A percentile compares a stretch with the other conserved stretches of the same genome.
Evolutionary conservation across 2,113 vertebrate species (phyloP).

Genomic region (Grammatotria lemairii): DNA sequence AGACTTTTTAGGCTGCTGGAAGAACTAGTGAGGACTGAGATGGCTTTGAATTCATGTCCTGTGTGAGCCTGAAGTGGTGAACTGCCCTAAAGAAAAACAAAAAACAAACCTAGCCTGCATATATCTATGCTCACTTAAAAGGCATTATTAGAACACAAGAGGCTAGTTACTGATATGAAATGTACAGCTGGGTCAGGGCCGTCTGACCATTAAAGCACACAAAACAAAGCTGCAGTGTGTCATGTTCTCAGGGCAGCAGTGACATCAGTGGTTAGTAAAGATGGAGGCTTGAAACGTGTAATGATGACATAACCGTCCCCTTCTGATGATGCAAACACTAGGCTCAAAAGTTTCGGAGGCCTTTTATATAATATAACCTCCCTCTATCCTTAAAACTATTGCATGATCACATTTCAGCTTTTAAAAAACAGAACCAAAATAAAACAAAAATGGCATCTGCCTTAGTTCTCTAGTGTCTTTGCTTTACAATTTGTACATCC

Average conservation of each 20-base stretch:
- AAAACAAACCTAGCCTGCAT: not conserved
- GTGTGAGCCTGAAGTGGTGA: slow-evolving; percentile 3
- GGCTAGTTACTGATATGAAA: slow-evolving; percentile 25
- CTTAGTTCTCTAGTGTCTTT: slow-evolving; percentile 60
- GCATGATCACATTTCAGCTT: slow-evolving; percentile 58
- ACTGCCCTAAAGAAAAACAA: not conserved
- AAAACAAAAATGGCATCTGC: slow-evolving; percentile 26
- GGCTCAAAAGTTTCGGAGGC: slow-evolving; percentile 20
- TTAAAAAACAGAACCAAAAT: slow-evolving; percentile 41
- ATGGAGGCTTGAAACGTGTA: not conserved
- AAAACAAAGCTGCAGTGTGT: not conserved
- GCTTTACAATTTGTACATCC: slow-evolving; percentile 75
- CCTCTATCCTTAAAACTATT: slow-evolving; percentile 48
- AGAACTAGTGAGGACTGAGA: slow-evolving; percentile 39
- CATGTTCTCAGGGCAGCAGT: not conserved
- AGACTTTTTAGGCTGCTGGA: slow-evolving; percentile 29
- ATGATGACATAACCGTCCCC: slow-evolving; percentile 9
- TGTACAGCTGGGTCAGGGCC: not conserved
- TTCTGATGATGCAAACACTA: slow-evolving; percentile 49
- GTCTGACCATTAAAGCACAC: not conserved
- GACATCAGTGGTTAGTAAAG: not conserved
- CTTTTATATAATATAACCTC: slow-evolving; percentile 15
- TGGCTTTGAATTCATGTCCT: not conserved
- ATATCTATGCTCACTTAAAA: not conserved
- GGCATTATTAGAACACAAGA: not conserved